A percentile compares a stretch with the other conserved stretches of the same genome.
These are phyloP conservation scores for Linyphia triangularis DNA, from an alignment of 2,888 invertebrate species.

Conservation along the genomic window DNA sequence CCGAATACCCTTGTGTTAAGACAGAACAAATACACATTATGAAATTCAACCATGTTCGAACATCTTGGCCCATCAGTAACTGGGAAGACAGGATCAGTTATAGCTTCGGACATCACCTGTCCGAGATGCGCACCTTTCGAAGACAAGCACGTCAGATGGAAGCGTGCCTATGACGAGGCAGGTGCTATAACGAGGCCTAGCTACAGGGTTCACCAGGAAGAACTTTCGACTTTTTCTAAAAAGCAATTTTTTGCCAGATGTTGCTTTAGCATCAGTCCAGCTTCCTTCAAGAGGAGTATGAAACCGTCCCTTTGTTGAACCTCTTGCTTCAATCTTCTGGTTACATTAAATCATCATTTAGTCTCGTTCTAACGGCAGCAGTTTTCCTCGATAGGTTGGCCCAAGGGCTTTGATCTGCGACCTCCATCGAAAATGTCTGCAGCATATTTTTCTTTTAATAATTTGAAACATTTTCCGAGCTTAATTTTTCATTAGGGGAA, in stretches of 20 bases:
- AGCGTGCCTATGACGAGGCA: constrained; percentile 23
- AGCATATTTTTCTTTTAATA: not conserved
- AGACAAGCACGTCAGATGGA: not conserved
- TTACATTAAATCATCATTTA: constrained; percentile 19
- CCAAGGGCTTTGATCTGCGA: constrained; percentile 24
- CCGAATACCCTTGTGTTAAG: too few species aligned
- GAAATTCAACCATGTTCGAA: not conserved
- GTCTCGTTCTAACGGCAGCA: not conserved
- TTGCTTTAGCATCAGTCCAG: not conserved
- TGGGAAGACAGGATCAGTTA: not conserved
- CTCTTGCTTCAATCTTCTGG: constrained; percentile 32
- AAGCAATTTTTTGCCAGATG: constrained; percentile 32
- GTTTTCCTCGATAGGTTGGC: not conserved
- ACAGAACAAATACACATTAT: not conserved
- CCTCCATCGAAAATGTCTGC: constrained; percentile 21
- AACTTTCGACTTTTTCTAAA: constrained; percentile 30
- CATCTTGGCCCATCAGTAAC: not conserved
- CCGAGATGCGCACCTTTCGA: constrained; percentile 5
- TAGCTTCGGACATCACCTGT: constrained; percentile 3
- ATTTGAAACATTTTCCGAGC: not conserved
- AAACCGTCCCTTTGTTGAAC: constrained; percentile 8
- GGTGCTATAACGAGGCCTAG: constrained; percentile 30
- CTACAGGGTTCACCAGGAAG: constrained; percentile 9
- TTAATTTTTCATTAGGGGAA: not conserved
- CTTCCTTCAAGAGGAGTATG: not conserved